A percentile compares a stretch with the other conserved stretches of the same genome.
phyloP scores from a whole-genome alignment of 2,113 vertebrate genomes.

The Anser cygnoides region DNA sequence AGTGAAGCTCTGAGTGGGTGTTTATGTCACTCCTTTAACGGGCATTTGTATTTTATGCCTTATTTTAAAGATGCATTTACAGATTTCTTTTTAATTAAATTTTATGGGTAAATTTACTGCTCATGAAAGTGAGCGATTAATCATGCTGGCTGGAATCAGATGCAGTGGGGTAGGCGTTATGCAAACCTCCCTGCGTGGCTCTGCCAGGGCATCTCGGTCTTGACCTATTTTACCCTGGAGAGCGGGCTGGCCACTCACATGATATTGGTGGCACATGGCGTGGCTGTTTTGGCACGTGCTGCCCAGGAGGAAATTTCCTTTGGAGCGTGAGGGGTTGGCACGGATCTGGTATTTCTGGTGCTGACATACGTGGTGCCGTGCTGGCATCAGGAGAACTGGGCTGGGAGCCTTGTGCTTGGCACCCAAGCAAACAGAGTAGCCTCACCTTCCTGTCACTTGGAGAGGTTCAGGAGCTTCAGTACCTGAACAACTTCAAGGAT shows the following conservation, averaged over 20 bases:
- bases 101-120: slow-evolving; percentile 43
- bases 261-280: background rate
- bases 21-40: slow-evolving; percentile 18
- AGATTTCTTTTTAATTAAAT: slow-evolving; percentile 54
- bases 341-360: background rate
- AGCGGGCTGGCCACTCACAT: slow-evolving; percentile 10
- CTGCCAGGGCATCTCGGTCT: slow-evolving; percentile 30
- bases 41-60: slow-evolving; percentile 35
- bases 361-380: background rate
- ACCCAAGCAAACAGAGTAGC: background rate
- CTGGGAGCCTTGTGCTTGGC: background rate
- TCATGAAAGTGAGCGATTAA: slow-evolving; percentile 37
- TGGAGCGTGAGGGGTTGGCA: background rate
- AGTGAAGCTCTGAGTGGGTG: background rate
- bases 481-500: background rate
- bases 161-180: background rate
- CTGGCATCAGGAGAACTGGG: background rate
- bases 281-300: background rate
- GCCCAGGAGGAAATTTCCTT: background rate
- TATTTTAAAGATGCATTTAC: slow-evolving; percentile 50
- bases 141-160: background rate
- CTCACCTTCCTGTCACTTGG: background rate
- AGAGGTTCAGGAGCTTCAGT: background rate
- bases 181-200: slow-evolving; percentile 3
- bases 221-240: slow-evolving; percentile 27